Percentiles rank a stretch among this genome's conserved stretches.
These are phyloP conservation scores for Recurvirostra avosetta DNA, from an alignment of 2,113 vertebrate species.

Conservation along the genomic window DNA sequence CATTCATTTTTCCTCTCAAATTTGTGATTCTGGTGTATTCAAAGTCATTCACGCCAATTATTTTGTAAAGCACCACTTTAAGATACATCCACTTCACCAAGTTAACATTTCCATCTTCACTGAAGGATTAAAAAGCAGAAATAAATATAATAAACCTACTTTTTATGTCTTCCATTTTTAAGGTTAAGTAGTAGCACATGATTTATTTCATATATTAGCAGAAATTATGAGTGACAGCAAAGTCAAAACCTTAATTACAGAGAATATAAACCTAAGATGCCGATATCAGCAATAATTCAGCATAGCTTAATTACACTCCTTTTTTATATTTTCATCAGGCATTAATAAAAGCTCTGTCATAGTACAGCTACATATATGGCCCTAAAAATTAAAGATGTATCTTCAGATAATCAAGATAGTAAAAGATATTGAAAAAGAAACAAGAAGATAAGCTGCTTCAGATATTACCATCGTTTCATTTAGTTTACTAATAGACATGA, in stretches of 20 bases:
- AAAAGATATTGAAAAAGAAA: background rate
- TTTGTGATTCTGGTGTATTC: background rate
- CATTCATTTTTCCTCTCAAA: background rate
- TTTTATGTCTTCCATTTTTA: background rate
- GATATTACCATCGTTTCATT: background rate
- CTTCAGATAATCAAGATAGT: background rate
- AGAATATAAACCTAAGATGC: background rate
- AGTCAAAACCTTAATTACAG: constrained; percentile 30
- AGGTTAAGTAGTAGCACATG: background rate
- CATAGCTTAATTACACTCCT: background rate
- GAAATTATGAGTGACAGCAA: constrained; percentile 7
- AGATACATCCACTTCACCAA: background rate
- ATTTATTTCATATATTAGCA: background rate
- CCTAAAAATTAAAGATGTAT: background rate
- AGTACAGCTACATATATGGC: background rate
- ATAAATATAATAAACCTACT: background rate
- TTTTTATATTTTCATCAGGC: background rate
- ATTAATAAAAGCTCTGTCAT: background rate
- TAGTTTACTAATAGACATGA: background rate
- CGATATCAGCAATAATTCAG: background rate
- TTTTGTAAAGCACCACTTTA: background rate
- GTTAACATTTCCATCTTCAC: background rate
- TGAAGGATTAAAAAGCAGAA: background rate
- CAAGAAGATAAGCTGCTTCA: background rate
- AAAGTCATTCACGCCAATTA: background rate